phyloP scores from a whole-genome alignment of 2,113 vertebrate genomes.

The Cariama cristata region DNA sequence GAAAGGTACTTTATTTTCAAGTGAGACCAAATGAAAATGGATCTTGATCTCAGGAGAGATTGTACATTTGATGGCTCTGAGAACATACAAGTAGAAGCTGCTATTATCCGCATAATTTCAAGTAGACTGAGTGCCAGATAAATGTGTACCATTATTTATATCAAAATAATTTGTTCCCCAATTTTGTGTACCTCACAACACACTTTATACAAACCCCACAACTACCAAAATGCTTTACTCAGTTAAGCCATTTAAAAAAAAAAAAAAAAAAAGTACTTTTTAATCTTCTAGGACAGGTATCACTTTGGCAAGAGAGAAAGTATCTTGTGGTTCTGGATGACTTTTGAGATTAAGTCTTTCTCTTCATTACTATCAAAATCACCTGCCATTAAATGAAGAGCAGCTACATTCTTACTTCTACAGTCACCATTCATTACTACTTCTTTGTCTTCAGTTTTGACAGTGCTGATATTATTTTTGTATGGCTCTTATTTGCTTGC shows the following conservation, averaged over 20 bases:
- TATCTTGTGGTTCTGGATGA: background rate
- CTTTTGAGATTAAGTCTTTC: background rate
- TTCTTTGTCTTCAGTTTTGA: background rate
- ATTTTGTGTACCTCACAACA: background rate
- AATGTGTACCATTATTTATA: background rate
- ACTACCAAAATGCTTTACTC: background rate
- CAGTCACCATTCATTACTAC: background rate
- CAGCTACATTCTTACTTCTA: background rate
- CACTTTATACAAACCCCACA: rapidly evolving
- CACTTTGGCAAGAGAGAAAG: background rate
- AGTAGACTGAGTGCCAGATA: background rate
- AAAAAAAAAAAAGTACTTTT: background rate
- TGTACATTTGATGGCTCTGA: background rate
- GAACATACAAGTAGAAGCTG: background rate
- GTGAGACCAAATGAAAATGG: background rate
- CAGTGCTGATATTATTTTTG: background rate
- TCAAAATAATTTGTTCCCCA: background rate
- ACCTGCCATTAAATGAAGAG: rapidly evolving
- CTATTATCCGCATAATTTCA: background rate
- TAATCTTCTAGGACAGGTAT: background rate
- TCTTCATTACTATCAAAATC: background rate
- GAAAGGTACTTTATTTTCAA: constrained; percentile 33
- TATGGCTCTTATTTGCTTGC: background rate
- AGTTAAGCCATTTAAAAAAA: background rate
- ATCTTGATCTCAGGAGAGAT: background rate